Evolutionary conservation across 2,888 invertebrate species (phyloP), one percentile per base, ranked within the genome.

Genomic region (Sturmia bella): DNA sequence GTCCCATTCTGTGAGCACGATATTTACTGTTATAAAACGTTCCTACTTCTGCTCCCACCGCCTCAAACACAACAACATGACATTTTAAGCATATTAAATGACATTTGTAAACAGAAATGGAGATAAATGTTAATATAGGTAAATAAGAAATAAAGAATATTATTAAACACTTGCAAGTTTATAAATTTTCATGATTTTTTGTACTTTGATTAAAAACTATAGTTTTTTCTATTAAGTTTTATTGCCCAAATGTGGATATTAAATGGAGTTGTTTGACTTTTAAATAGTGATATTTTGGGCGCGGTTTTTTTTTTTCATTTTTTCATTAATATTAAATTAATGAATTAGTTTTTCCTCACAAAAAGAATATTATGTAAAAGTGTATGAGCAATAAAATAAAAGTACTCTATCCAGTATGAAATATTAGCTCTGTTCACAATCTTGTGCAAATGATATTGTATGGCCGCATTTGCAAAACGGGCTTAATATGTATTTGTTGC

Each of bases 21-120:
- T 76, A 73, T 81, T 76, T 81, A 81, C 80, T 72, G 80, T 81
- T 81, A 81, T 63, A 76, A 72, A 56, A 76, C 61, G 61, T 74
- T 74, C 15, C 39, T 24, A 37, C 32, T 68, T 27, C 39, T 17
- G 37, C 32, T 72, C 54, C 15, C 56, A 69, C 39, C 43, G 19
- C n/a, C 68, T n/a, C 11, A 12, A 54, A 13, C 48, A 24, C 59
- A 39, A 48, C 68, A 54, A 56, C 66, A 64, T 72, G 72, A 81
- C 76, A 72, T 63, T 76, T 76, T 41, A 76, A 73, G 80, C 80
- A 76, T 72, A 80, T 76, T 81, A 73, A 81, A 73, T 76, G 76
- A 68, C 72, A 75, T 59, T 66, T 61, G 63, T 76, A 81, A 76
- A 75, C 54, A 59, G 61, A 80, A 41, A 66, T 72, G 70, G 41